Percentiles rank a stretch among this genome's conserved stretches.
These are phyloP conservation scores for Lineus longissimus DNA, from an alignment of 1,140 invertebrate species.

Conservation along the genomic window DNA sequence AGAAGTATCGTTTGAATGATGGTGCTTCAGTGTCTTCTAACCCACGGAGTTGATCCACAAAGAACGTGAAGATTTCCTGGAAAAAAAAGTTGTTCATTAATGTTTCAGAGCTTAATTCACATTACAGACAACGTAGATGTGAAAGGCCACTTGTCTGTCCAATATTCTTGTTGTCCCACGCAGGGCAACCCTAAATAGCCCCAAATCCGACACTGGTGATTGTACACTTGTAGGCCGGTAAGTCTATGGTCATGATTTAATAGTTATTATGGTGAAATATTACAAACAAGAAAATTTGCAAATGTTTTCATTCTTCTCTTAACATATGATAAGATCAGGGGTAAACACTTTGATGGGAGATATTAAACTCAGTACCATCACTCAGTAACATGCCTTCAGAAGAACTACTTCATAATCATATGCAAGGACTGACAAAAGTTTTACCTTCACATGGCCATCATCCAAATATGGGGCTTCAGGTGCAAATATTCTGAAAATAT, in stretches of 20 bases:
- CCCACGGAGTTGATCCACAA: slow-evolving; percentile 90
- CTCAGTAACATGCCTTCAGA: background rate
- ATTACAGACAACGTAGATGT: background rate
- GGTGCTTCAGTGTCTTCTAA: slow-evolving; percentile 94
- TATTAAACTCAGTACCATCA: background rate
- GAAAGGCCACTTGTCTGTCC: background rate
- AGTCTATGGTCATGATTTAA: too few relatives aligned
- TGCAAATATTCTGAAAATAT: slow-evolving; percentile 94
- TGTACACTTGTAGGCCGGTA: too few relatives aligned
- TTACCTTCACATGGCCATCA: slow-evolving; percentile 80
- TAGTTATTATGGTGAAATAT: too few relatives aligned
- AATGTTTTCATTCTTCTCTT: too few relatives aligned
- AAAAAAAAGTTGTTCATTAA: slow-evolving; percentile 45
- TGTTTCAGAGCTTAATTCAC: too few relatives aligned
- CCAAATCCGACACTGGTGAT: background rate
- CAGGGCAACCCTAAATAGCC: background rate
- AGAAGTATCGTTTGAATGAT: slow-evolving; percentile 97
- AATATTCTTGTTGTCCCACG: background rate
- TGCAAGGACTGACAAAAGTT: background rate
- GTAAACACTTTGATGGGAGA: background rate
- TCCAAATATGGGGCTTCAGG: slow-evolving; percentile 98
- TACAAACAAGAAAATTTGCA: too few relatives aligned
- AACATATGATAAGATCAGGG: too few relatives aligned
- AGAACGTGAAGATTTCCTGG: slow-evolving; percentile 89
- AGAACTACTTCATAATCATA: background rate